Evolutionary conservation across 2,888 invertebrate genomes (phyloP), one percentile per base, ranked within the genome.

Genomic region (Pocota personata): DNA sequence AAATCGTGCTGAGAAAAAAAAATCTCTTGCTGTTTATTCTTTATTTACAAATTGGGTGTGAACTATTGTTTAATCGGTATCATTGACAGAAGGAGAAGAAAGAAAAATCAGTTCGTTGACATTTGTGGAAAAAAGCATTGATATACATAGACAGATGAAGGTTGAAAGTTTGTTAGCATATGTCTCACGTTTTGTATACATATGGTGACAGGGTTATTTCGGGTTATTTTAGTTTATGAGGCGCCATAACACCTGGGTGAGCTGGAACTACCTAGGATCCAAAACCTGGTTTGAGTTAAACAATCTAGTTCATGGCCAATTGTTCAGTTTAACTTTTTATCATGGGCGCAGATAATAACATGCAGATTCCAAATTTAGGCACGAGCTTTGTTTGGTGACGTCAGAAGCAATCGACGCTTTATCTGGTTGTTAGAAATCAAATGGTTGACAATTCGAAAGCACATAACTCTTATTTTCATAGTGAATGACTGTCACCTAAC

Each of bases 61-160:
- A 52, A 52, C 14, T 30, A 52, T 52, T 52, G 52, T 52, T 52
- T 52, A 52, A 52, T 52, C 14, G 14, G 52, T 30, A 30, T 30
- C 30, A 30, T 14, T 52, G 52, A 52, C 35, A 60, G 60, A 50
- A 50, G 35, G 14, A 48, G 58, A 37, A 24, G 16, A 69, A 14
- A 12, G 55, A 72, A 35, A 57, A 19, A 8, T 16, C 7, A 19
- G 55, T 69, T 24, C 69, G 69, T 69, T 69, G 55, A 43, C 55
- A 69, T 43, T 40, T 55, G 40, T 7, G 8, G 37, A 50, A 32
- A 64, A 37, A 52, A 52, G 19, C 6, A n/a, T n/a, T n/a, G n/a
- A n/a, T 35, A 14, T 16, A 14, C 10, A 19, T 19, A 16, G 32
- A 3, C 24, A 12, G 27, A 50, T 67, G 37, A 50, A 30, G 37